Evolutionary conservation across 35 echinoderm and acorn worm genomes (phyloP).

Genomic region (Hemicentrotus pulcherrimus): DNA sequence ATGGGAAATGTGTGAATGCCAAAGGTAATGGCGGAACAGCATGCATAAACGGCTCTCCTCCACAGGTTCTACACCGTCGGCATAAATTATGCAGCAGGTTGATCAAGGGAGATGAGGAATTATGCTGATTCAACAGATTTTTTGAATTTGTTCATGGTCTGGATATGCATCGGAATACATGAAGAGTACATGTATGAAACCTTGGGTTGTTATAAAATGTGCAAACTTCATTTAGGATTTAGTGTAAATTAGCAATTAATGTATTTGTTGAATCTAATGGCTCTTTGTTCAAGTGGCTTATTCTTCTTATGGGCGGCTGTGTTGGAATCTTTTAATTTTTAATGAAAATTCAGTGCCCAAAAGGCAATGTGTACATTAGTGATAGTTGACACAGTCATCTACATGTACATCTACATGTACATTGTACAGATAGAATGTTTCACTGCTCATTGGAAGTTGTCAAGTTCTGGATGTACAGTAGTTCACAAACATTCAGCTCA

Average conservation of each 20-base stretch:
- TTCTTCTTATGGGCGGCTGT: neutral
- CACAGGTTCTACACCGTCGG: neutral
- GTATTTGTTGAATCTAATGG: no score
- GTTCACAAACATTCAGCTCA: neutral
- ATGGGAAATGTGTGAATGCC: constrained; percentile 34
- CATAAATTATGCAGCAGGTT: neutral
- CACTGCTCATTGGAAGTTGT: neutral
- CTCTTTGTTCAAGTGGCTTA: no score
- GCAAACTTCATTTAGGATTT: no score
- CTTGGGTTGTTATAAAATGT: no score
- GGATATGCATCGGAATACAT: no score
- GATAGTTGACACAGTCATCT: neutral
- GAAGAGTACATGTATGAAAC: no score
- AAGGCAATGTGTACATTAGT: neutral
- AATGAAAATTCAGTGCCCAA: neutral
- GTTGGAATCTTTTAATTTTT: neutral
- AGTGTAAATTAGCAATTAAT: no score
- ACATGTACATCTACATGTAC: neutral
- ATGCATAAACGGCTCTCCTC: neutral
- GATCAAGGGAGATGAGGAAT: neutral
- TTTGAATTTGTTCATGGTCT: neutral
- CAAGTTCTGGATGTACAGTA: neutral
- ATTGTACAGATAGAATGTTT: neutral
- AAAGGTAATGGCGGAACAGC: neutral
- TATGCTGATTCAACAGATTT: neutral